Conservation (phyloP, 2,797 vertebrate species). For the Argyrosomus regius region DNA sequence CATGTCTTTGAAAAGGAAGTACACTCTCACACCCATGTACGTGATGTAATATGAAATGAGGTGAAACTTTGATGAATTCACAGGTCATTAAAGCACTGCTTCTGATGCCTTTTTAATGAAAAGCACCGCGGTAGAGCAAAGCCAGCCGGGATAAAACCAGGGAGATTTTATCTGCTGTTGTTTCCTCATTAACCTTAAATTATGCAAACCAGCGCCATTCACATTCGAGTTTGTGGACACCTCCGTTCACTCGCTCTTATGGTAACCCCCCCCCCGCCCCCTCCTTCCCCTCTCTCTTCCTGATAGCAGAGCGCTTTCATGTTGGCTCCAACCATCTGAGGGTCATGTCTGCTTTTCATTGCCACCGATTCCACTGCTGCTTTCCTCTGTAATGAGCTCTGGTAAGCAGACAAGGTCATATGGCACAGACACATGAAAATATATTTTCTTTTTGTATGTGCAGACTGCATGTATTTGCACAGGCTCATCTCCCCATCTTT, state of each 20-base stretch:
- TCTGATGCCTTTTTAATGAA: slow-evolving; percentile 77
- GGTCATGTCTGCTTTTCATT: slow-evolving; percentile 73
- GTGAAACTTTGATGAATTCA: slow-evolving; percentile 68
- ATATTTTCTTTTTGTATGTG: slow-evolving; percentile 32
- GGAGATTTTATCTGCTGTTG: slow-evolving; percentile 75
- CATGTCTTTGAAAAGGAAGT: slow-evolving; percentile 65
- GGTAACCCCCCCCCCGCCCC: neutral
- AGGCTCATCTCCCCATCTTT: slow-evolving; percentile 31
- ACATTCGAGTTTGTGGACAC: slow-evolving; percentile 68
- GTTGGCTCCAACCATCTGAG: slow-evolving; percentile 67
- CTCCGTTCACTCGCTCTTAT: slow-evolving; percentile 30
- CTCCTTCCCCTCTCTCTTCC: neutral
- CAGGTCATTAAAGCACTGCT: slow-evolving; percentile 71
- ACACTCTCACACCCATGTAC: slow-evolving; percentile 12
- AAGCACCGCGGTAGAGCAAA: slow-evolving; percentile 50
- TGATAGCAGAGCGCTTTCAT: slow-evolving; percentile 63
- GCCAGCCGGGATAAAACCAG: slow-evolving; percentile 55
- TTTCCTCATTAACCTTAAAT: slow-evolving; percentile 87
- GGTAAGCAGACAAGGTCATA: slow-evolving; percentile 58
- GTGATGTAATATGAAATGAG: slow-evolving; percentile 62
- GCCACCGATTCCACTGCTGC: slow-evolving; percentile 49
- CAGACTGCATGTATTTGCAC: slow-evolving; percentile 27
- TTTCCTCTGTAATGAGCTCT: slow-evolving; percentile 76
- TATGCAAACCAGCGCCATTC: slow-evolving; percentile 82
- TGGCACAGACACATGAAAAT: slow-evolving; percentile 52